Evolutionary conservation across 1,140 invertebrate genomes (phyloP).

Genomic region (Heliconius hermathena): DNA sequence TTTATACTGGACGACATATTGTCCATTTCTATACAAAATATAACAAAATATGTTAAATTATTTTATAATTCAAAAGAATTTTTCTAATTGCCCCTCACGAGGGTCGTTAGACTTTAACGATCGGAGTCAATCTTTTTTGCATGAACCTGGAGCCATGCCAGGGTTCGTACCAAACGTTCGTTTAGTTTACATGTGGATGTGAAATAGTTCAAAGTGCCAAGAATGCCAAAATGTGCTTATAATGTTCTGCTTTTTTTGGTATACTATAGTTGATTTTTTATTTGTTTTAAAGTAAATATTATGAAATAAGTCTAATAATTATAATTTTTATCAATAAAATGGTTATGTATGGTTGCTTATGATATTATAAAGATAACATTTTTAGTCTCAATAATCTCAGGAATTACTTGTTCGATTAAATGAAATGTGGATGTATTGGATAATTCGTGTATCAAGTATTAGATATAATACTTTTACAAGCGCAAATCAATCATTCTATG

Average conservation of each 20-base stretch:
- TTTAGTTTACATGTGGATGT: constrained; percentile 3
- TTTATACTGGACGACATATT: too few relatives aligned
- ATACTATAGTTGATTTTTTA: not conserved
- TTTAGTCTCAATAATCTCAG: too few relatives aligned
- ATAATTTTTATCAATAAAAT: too few relatives aligned
- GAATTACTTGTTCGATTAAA: too few relatives aligned
- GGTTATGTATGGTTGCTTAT: too few relatives aligned
- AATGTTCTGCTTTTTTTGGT: not conserved
- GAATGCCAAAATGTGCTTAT: not conserved
- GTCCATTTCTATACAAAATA: not conserved
- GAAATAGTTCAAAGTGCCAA: not conserved
- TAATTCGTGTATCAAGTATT: too few relatives aligned
- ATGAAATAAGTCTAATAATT: too few relatives aligned
- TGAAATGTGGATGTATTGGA: too few relatives aligned
- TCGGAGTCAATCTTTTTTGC: constrained; percentile 11
- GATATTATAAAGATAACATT: too few relatives aligned
- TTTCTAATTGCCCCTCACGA: not conserved
- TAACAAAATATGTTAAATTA: not conserved
- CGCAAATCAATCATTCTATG: too few relatives aligned
- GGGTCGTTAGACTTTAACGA: not conserved
- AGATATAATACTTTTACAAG: too few relatives aligned
- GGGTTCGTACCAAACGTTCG: not conserved
- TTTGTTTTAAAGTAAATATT: too few relatives aligned
- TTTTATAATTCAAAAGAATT: not conserved
- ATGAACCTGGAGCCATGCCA: constrained; percentile 6